Evolutionary conservation across 2,797 vertebrate genomes (phyloP).

Genomic region (Halcyon leucocephala): DNA sequence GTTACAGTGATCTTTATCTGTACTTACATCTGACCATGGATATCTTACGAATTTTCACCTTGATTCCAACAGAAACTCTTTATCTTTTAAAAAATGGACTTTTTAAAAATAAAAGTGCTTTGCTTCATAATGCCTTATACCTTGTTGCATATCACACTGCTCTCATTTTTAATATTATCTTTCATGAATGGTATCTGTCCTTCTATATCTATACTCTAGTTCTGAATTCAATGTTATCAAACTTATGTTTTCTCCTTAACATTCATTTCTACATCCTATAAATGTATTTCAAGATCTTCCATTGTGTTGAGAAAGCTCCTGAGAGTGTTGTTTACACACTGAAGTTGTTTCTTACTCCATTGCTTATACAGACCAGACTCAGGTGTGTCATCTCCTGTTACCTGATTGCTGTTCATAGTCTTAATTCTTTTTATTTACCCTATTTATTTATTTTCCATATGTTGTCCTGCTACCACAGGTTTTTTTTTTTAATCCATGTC

Average conservation of each 20-base stretch:
- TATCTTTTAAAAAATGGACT: neutral
- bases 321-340: neutral
- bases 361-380: neutral
- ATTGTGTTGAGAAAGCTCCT: neutral
- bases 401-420: neutral
- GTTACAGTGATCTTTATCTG: neutral
- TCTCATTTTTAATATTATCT: neutral
- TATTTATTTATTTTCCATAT: neutral
- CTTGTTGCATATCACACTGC: neutral
- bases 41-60: neutral
- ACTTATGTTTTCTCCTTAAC: neutral
- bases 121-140: neutral
- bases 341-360: neutral
- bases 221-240: neutral
- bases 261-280: neutral
- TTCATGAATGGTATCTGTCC: neutral
- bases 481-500: neutral
- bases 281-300: neutral
- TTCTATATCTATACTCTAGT: neutral
- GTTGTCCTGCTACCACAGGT: neutral
- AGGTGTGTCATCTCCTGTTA: neutral
- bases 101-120: neutral
- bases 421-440: constrained; percentile 1
- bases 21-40: neutral
- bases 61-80: neutral